Evolutionary conservation across 2,888 invertebrate species (phyloP), one percentile per base, ranked within the genome.

Genomic region (Mesoligia furuncula): DNA sequence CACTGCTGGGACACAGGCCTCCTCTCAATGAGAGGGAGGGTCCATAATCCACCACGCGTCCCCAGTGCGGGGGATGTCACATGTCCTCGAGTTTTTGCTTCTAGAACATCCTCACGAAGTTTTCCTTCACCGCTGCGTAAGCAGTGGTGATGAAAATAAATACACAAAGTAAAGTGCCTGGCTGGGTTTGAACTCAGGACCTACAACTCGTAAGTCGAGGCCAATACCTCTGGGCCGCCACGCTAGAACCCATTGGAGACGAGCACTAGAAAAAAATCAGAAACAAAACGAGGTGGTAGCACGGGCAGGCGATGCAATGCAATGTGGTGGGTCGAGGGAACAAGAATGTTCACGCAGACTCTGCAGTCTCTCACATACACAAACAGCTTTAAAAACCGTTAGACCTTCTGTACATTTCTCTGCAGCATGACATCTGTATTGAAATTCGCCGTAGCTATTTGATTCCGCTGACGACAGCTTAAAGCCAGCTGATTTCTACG

Each of bases 381-480:
- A 9, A 51, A 27, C 17, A 39, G 5, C 39, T 48, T n/a, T 11
- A n/a, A 27, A 31, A 59, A n/a, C n/a, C 11, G 0, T 17, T 67
- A 51, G 0, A 69, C 61, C 73, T 85, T 84, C 89, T 88, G 87
- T 0, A 0, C 8, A 57, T 54, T 31, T 24, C 17, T 84, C 17
- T 66, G 48, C 78, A 81, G 45, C 73, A 64, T 42, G 70, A 54
- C 59, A 9, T 24, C 78, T 89, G 83, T 84, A 86, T 90, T 88
- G 86, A 90, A 90, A 90, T 91, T 84, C 85, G 80, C 69, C 85
- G 84, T 85, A 84, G 85, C 84, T 64, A 85, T 85, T 90, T 89
- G 89, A 90, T 87, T 90, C 81, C 74, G 87, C 91, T 89, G 91
- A 91, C 87, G 87, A 85, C 82, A 79, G 81, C 83, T 85, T 85